Evolutionary conservation across 2,797 vertebrate species (phyloP), one percentile per base, ranked within the genome.

Genomic region (Aplochiton taeniatus): DNA sequence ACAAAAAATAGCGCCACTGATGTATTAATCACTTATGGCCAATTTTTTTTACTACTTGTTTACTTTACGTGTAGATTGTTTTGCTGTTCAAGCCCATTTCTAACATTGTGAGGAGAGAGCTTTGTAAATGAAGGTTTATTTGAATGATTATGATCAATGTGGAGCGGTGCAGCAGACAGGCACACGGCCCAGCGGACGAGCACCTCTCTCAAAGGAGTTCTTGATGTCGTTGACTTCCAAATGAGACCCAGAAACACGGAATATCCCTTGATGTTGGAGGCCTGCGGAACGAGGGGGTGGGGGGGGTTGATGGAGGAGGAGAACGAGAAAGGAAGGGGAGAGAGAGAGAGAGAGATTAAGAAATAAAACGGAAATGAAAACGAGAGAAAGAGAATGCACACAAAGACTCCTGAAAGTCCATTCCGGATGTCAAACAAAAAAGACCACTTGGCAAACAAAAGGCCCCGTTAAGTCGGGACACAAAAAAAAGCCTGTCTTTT

Each of bases 221-320:
- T 99, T 99, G 88, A 98, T 99, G 85, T 98, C 98, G 73, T 98
- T 98, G 88, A 99, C 96, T 91, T 99, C 98, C 85, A 98, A 93
- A 83, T 99, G 98, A 68, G 98, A 99, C 75, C 98, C 98, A 71
- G 98, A 93, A 2, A 99, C 96, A 78, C 98, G 91, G 82, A 99
- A 99, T 89, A 99, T 97, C 71, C 98, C 98, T 81, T 99, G 98
- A 88, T 98, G 97, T 84, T 99, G 98, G 79, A 99, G 95, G 80
- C 97, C 97, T 99, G 78, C 12, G 78, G 52, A 45, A 47, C n/a
- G 7, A 74, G 59, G 20, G n/a, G 50, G 17, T 5, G 31, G 49
- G 14, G 46, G 58, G 57, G 46, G 41, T 47, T 16, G 31, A 0
- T 31, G 1, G 49, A 14, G 44, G 0, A 69, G 62, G 67, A 50